Base-by-base conservation (phyloP, 1,140 invertebrate genomes). In the Chrysoperla carnea region DNA sequence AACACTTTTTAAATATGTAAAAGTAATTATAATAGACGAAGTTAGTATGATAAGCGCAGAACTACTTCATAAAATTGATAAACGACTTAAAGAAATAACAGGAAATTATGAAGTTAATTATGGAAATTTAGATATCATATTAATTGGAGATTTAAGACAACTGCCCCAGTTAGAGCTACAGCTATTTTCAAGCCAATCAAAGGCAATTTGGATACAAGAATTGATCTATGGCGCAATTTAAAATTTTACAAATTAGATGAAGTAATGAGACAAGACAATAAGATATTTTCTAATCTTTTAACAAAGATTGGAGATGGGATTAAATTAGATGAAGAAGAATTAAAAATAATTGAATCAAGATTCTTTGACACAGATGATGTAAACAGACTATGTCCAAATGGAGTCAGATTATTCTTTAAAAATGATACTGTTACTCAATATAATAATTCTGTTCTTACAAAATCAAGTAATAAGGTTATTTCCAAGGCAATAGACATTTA, bases 301-400 rank as follows among this genome's bases (percentile, higher is more conserved):
- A 57, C 53, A 13, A 56, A 52, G 52, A 48, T 56, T 41, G 52
- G 55, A 2, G 51, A 54, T 48, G 52, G 51, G 9, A 14, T 38
- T 6, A 14, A 11, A 17, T 42, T 54, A 17, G 29, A 47, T 8
- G 29, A 46, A 8, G n/a, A 38, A 6, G 46, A 56, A 39, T 36
- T 45, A 3, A n/a, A 12, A 15, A 38, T 53, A 8, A 45, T 53
- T n/a, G 46, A 51, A 44, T 50, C 49, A 13, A 23, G 52, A 38
- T 50, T 50, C 36, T 43, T 46, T 15, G 17, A 23, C 2, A 23
- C 17, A 49, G 14, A 42, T 39, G 42, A 31, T 29, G 9, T 35
- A 50, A 27, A 45, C 45, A 29, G 44, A 48, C 5, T 23, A 40
- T 51, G 38, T 48, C 48, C 50, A 29, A 6, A 43, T 40, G 50